Evolutionary conservation across 2,888 invertebrate species (phyloP).

Genomic region (Tetropium fuscum): DNA sequence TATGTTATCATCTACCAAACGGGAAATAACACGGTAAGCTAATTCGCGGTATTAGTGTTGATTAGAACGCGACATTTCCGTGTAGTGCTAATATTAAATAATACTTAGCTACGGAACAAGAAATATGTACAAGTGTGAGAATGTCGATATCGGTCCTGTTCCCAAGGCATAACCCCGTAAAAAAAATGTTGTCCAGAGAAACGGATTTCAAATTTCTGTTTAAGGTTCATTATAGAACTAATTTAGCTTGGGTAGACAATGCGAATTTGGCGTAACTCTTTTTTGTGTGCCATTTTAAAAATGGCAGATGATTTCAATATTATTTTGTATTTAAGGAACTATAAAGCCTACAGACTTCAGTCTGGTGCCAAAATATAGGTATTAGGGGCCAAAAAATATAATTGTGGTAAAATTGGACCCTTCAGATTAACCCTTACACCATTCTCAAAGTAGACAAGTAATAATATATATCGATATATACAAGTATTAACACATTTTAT

Average conservation of each 20-base stretch:
- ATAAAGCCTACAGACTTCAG: slow-evolving; percentile 1
- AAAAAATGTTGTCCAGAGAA: slow-evolving; percentile 2
- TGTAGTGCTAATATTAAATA: too few relatives aligned
- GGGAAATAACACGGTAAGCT: too few relatives aligned
- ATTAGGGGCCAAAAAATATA: slow-evolving; percentile 1
- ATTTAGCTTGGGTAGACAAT: slow-evolving; percentile 1
- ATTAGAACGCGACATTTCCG: too few relatives aligned
- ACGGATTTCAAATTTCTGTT: slow-evolving; percentile 1
- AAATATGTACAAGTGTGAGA: too few relatives aligned
- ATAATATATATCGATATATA: not conserved
- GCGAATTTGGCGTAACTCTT: not conserved
- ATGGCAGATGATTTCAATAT: not conserved
- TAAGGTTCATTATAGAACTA: slow-evolving; percentile 1
- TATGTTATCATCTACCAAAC: too few relatives aligned
- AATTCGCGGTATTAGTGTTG: too few relatives aligned
- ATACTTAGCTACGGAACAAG: too few relatives aligned
- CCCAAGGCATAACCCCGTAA: slow-evolving; percentile 3
- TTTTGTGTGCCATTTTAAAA: not conserved
- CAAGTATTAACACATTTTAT: not conserved
- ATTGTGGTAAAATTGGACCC: not conserved
- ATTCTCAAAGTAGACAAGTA: not conserved
- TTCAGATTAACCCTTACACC: slow-evolving; percentile 2
- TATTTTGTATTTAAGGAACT: not conserved
- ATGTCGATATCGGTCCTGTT: not conserved
- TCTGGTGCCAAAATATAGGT: not conserved